Base-by-base conservation (phyloP, 2,797 vertebrate genomes). In the Bufotes viridis region DNA sequence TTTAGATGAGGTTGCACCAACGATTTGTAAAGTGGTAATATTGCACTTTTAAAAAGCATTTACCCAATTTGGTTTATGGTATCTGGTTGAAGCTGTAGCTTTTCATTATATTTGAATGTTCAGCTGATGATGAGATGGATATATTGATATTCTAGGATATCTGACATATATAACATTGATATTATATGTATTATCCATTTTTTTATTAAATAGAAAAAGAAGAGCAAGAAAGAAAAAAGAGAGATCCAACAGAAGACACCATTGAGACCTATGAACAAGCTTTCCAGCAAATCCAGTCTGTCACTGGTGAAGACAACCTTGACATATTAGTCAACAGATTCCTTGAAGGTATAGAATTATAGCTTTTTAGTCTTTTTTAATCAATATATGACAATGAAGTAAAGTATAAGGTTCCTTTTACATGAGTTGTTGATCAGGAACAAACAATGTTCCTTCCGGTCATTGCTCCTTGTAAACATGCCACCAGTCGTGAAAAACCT, bases 241-340 rank as follows among this genome's bases (percentile, higher is more conserved):
- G 86, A 60, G 94, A 95, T 29, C 91, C 91, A 0, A 91, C 91
- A 0, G 93, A 95, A 58, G 93, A 94, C 85, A 92, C 93, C 0
- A 53, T 91, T 70, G 94, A 95, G 1, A 91, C 88, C 22, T 92
- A 90, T n/a, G 82, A 88, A 74, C 69, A 69, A 7, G 83, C 89
- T 65, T 80, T 91, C 65, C 78, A 90, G 70, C 70, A 90, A 75
- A 65, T 92, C 57, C 85, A 63, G 70, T 12, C 87, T 20, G 34
- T 90, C 57, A 96, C 94, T 0, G 95, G 94, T 20, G 94, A 96
- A 85, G 92, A 95, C 1, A 90, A 94, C 90, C 90, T 96, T 90
- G 94, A 96, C 69, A 86, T 92, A 79, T 90, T 96, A 80, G 93
- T 95, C 87, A 92, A 90, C 87, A 95, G 88, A 79, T 96, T 95